Conservation (phyloP, 2,888 invertebrate genomes). For the Busseola fusca region DNA sequence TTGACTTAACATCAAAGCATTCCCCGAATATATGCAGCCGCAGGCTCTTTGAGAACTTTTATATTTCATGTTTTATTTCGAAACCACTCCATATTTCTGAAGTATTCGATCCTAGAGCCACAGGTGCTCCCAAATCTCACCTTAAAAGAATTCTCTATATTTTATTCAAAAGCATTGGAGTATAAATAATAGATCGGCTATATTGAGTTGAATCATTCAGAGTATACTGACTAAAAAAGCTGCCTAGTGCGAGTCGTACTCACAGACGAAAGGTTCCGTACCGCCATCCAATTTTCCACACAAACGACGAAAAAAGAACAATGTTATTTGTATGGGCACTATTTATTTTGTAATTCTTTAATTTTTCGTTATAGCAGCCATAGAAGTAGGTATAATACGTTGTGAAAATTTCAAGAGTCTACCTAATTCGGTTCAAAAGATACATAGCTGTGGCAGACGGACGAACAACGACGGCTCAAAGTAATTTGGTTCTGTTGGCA, state of each 20-base stretch:
- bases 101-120: constrained; percentile 55
- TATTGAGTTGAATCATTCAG: constrained; percentile 72
- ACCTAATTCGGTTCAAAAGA: neutral
- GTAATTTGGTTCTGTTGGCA: neutral
- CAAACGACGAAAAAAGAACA: neutral
- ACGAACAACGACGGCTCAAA: neutral
- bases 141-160: constrained; percentile 63
- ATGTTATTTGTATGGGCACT: neutral
- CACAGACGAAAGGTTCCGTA: too few relatives aligned
- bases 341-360: neutral
- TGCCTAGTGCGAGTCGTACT: neutral
- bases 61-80: constrained; percentile 57
- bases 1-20: constrained; percentile 58
- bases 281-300: neutral
- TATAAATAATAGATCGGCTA: constrained; percentile 74
- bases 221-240: constrained; percentile 29
- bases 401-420: neutral
- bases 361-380: neutral
- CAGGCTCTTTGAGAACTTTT: constrained; percentile 52
- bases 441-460: neutral
- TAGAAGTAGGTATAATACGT: neutral
- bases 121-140: constrained; percentile 63
- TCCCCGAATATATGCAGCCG: constrained; percentile 47
- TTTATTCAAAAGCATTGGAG: constrained; percentile 70
- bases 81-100: constrained; percentile 49